Percentiles rank a stretch among this genome's conserved stretches.
Conservation (phyloP, 30 jellyfish, hydroid and myxozoan species). For the Pelagia noctiluca region DNA sequence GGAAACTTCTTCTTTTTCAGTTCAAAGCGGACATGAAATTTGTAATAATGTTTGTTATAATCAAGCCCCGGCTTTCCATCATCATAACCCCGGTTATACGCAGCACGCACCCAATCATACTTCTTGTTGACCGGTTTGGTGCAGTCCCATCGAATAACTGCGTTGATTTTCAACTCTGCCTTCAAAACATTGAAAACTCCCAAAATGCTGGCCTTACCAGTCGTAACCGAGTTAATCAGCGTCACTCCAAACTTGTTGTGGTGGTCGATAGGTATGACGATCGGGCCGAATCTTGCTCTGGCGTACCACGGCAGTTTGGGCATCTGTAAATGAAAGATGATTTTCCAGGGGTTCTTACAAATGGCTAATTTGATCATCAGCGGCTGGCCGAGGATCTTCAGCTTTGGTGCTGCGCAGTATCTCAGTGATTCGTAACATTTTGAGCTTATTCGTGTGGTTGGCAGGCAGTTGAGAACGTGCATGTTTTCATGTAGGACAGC, state of each 20-base stretch:
- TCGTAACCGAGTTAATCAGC: conserved; percentile 45
- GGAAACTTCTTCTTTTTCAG: conserved; percentile 52
- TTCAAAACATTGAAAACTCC: conserved; percentile 37
- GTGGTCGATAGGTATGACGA: conserved; percentile 51
- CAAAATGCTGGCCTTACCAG: conserved; percentile 32
- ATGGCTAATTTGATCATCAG: not conserved
- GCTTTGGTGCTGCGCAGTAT: not conserved
- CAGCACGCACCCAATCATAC: not conserved
- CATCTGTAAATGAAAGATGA: not conserved
- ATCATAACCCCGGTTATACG: conserved; percentile 21
- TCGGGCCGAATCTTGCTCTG: conserved; percentile 68
- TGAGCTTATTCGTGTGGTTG: not conserved
- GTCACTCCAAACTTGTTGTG: conserved; percentile 55
- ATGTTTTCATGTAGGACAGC: not conserved
- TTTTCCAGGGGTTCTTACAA: not conserved
- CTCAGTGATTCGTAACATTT: not conserved
- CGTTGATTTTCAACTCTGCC: conserved; percentile 51
- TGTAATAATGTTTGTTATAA: conserved; percentile 55
- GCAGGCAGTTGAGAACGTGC: conserved; percentile 1
- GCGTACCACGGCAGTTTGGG: conserved; percentile 78
- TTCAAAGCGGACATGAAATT: conserved; percentile 62
- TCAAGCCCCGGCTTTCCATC: conserved; percentile 40
- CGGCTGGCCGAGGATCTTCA: not conserved
- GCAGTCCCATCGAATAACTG: conserved; percentile 75
- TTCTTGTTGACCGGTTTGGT: conserved; percentile 51